Percentiles rank a stretch among this genome's conserved stretches.
phyloP scores from a whole-genome alignment of 2,797 vertebrate genomes.

The Esox lucius region DNA sequence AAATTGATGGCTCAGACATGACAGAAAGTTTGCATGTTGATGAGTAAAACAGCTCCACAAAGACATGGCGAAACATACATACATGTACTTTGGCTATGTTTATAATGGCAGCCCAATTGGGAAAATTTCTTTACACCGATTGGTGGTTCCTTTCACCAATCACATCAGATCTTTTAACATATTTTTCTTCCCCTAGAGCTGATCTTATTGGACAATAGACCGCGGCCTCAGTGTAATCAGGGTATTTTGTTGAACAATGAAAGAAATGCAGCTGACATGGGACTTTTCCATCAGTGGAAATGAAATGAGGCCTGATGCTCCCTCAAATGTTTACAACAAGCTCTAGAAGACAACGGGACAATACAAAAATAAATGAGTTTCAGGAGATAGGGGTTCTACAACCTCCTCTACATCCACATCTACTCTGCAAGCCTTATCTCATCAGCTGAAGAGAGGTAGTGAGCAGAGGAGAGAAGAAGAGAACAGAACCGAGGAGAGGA shows the following conservation, averaged over 20 bases:
- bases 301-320: neutral
- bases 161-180: neutral
- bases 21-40: neutral
- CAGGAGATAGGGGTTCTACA: constrained; percentile 54
- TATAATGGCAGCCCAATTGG: too few relatives aligned
- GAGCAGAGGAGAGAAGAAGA: neutral
- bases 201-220: too few relatives aligned
- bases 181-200: too few relatives aligned
- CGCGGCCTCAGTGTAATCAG: neutral
- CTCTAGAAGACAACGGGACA: neutral
- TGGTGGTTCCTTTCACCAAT: neutral
- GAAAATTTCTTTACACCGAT: too few relatives aligned
- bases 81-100: too few relatives aligned
- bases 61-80: neutral
- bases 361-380: neutral
- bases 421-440: constrained; percentile 36
- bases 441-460: constrained; percentile 41
- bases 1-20: neutral
- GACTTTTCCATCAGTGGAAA: neutral
- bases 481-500: constrained; percentile 12
- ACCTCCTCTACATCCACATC: constrained; percentile 47
- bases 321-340: neutral
- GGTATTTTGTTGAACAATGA: neutral
- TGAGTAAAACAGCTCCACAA: neutral
- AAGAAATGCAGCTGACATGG: neutral